Base-by-base conservation (phyloP, 2,797 vertebrate genomes). In the Takifugu rubripes region DNA sequence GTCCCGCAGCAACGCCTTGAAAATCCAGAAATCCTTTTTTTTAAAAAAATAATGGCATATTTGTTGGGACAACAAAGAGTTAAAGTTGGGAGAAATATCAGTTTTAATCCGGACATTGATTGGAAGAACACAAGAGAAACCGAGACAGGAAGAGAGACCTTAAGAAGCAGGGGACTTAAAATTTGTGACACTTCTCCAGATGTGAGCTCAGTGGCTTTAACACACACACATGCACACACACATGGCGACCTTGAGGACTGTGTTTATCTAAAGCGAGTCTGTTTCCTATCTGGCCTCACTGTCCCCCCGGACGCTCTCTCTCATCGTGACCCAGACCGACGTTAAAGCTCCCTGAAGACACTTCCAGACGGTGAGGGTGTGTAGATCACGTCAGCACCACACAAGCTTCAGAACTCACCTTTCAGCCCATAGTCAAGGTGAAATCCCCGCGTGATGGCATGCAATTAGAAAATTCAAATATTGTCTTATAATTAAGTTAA, bases 201-300 rank as follows among this genome's bases (percentile, higher is more conserved):
- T 87, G 86, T 88, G 15, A 5, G 9, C 16, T 56, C 5, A 21
- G 45, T 33, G 14, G 40, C 11, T 21, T 21, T 21, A 21, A 31
- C 5, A 51, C 33, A 52, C 24, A 50, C 36, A 26, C 31, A 54
- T 11, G 21, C 1, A n/a, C 24, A 52, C 46, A 31, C 65, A 56
- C 54, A 42, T 52, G 25, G 61, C 70, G 83, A 85, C 90, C 87
- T 88, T 87, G 84, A 87, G 86, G 76, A 66, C 53, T 16, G 82
- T 83, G 84, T 89, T 83, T 84, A 78, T 80, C 69, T 81, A 72
- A 78, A 71, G 56, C 8, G 60, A 75, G 82, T 83, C 87, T 91
- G 89, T 77, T 90, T 90, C 80, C 78, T 81, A 87, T 90, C 86
- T 84, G 2, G 68, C 58, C 44, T 65, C 46, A 17, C 27, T 57